Evolutionary conservation across 2,888 invertebrate species (phyloP).

Genomic region (Epistrophella euchroma): DNA sequence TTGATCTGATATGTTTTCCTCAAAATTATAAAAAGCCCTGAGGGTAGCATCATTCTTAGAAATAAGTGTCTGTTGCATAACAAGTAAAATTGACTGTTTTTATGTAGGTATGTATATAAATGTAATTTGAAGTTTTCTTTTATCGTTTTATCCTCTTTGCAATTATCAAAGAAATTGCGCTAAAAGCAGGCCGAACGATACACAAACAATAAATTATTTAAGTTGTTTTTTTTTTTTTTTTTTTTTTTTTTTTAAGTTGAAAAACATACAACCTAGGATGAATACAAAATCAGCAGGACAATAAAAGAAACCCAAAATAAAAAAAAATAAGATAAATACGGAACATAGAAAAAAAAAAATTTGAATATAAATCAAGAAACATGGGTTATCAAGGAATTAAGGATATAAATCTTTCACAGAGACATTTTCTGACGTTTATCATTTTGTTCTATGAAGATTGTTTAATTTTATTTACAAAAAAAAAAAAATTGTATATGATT

Average conservation of each 20-base stretch:
- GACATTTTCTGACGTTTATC: not conserved
- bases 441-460: not conserved
- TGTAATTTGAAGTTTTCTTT: not conserved
- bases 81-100: not conserved
- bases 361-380: slow-evolving; percentile 27
- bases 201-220: slow-evolving; percentile 1
- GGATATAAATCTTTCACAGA: not conserved
- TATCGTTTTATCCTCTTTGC: not conserved
- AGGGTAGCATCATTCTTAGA: not conserved
- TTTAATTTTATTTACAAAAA: too few relatives aligned
- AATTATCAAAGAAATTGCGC: not conserved
- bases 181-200: not conserved
- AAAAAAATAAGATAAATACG: slow-evolving; percentile 1
- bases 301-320: not conserved
- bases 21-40: not conserved
- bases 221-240: not conserved
- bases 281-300: slow-evolving; percentile 2
- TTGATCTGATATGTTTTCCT: too few relatives aligned
- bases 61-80: not conserved
- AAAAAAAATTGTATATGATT: too few relatives aligned
- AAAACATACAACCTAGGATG: not conserved
- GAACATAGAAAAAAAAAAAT: slow-evolving; percentile 2
- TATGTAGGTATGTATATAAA: not conserved
- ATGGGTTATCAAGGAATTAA: slow-evolving; percentile 11
- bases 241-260: not conserved